Base-by-base conservation (phyloP, 2,888 invertebrate genomes). In the Ophion slaviceki region DNA sequence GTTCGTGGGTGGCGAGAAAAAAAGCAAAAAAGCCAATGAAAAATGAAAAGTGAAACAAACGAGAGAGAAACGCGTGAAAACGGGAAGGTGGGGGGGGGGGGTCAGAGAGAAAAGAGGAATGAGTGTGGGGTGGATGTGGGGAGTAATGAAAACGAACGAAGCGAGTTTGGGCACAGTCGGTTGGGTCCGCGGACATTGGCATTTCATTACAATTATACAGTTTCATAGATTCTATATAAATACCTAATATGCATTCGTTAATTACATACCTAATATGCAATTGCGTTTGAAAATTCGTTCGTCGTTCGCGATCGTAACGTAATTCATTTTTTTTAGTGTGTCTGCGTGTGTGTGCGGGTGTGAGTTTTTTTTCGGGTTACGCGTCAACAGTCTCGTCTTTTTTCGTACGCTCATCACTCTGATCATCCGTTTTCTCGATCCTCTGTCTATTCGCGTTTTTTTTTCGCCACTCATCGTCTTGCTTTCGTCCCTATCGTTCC, bases 151-250 rank as follows among this genome's bases (percentile, higher is more conserved):
- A 24, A n/a, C 59, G 45, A 71, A 84, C 87, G 87, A 87, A 85
- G 83, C 84, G 74, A 71, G 84, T 77, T 68, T 85, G 86, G 87
- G 84, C 88, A 82, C 91, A 91, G 89, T 88, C 89, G 89, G 88
- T 90, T 92, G 88, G 92, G 92, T 90, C 90, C 91, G 87, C 90
- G 91, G 91, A 92, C 91, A 91, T 93, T 93, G 93, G 92, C 93
- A 93, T 93, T 93, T 93, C 91, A 90, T 93, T 93, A 93, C 90
- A 93, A 92, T 93, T 92, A 93, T 93, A 93, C 92, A 93, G 92
- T 92, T 93, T 93, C 91, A 93, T 93, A 93, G 92, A 93, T 93
- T 93, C 93, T 94, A 93, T 94, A 93, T 93, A 93, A 93, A 93
- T 93, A 93, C 91, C 92, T 93, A 93, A 92, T 93, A 93, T 93